Evolutionary conservation across 2,113 vertebrate genomes (phyloP), one percentile per base, ranked within the genome.

Genomic region (Microtus montanus): DNA sequence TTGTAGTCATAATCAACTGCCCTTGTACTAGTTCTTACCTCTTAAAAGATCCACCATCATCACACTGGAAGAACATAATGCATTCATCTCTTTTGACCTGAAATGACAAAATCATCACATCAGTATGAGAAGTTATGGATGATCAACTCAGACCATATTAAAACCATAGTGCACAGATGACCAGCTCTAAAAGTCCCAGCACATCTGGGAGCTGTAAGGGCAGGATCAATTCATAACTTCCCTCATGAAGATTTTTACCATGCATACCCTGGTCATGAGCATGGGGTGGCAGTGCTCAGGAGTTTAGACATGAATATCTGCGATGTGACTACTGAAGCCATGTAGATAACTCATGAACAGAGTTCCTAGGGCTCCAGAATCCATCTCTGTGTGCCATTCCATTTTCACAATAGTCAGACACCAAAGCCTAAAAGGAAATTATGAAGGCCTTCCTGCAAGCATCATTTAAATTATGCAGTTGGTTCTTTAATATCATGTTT

Each of bases 381-480:
- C 41, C 11, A 71, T 12, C 41, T 79, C 13, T 58, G 41, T 52
- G 61, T 68, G 6, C 30, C 44, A 38, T 82, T 87, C 61, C 35
- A 5, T 44, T 70, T 89, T 52, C 89, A 47, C 68, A 52, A 26
- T 7, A 71, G 78, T 47, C n/a, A 91, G 91, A 86, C 64, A 71
- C 3, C 1, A 41, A 91, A 87, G 22, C 28, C 13, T n/a, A 17
- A 70, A 89, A 95, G 82, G 83, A 94, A 87, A 80, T 84, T 38
- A 70, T 33, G 33, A 89, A 92, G 14, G 3, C 41, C 30, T 19
- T 33, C 35, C 64, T 77, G 84, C n/a, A 54, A 35, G 2, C 41
- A 75, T 17, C n/a, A 95, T 92, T 95, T 96, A 93, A 93, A 95
- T 89, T 66, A 90, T 17, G 71, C 70, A 85, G 11, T 96, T 96